Evolutionary conservation across 2,888 invertebrate species (phyloP), one percentile per base, ranked within the genome.

Genomic region (Octodonta nipae): DNA sequence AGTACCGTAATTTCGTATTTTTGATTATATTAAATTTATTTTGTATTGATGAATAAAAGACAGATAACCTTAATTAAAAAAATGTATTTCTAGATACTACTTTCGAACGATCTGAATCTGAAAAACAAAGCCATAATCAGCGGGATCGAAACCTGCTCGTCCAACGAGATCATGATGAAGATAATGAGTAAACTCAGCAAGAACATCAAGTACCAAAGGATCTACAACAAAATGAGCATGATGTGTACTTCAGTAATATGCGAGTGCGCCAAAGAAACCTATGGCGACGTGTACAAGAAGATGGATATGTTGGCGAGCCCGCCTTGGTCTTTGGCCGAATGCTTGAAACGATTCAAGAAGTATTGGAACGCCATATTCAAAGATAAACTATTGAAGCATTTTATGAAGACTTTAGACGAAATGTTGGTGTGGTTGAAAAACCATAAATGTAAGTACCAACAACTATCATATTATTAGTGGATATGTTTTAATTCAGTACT

Each of bases 281-380:
- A 67, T 56, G 67, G 70, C 38, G 60, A 65, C 8, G 50, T 64
- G 1, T 71, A 71, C 70, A 56, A 61, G 28, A 65, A 64, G 33
- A 67, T 72, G 35, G 46, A 71, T 5, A 61, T 65, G 49, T 61
- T 70, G 32, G 56, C 38, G 5, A 27, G 67, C 28, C 37, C 48
- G 3, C 70, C 71, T 2, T 75, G 74, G 73, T 53, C 61, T 3
- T 49, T 74, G 22, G 36, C 47, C 3, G 68, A 70, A 32, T 69
- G 71, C 31, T 51, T 75, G 11, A 60, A 63, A 35, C 68, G 45
- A 41, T 56, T 75, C 42, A 60, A 67, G 33, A 68, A 68, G 48
- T 73, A 74, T 51, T 75, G 75, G 74, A 53, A 64, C 5, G 65
- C 71, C 0, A 70, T 74, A 7, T 75, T 75, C 60, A 61, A 55